These are phyloP conservation scores for Apamea sordens DNA, from an alignment of 2,888 invertebrate species.

Conservation along the genomic window DNA sequence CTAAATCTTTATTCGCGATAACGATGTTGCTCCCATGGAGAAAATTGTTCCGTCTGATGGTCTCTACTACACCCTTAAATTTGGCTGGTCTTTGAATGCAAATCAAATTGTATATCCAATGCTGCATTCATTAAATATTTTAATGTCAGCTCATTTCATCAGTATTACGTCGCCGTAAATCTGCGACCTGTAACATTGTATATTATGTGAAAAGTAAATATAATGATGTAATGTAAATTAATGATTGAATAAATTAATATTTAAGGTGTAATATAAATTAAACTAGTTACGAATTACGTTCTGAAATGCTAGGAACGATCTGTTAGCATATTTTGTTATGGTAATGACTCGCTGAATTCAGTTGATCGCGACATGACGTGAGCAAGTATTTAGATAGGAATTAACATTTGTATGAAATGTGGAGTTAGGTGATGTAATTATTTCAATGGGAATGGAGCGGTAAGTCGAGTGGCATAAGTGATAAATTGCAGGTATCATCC, in stretches of 20 bases:
- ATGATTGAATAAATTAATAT: conserved; percentile 22
- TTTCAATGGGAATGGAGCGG: conserved; percentile 9
- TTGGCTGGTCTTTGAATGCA: no score
- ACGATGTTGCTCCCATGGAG: no score
- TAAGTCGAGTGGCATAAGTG: conserved; percentile 9
- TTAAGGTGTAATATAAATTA: conserved; percentile 51
- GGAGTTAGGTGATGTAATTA: conserved; percentile 33
- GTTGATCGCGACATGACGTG: conserved; percentile 32
- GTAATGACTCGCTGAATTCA: conserved; percentile 43
- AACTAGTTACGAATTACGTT: conserved; percentile 44
- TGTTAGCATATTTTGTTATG: conserved; percentile 53
- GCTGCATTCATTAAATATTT: conserved; percentile 18
- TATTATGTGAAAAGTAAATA: conserved; percentile 50
- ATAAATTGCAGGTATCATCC: neutral
- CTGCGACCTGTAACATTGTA: conserved; percentile 34
- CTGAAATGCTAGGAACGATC: conserved; percentile 59
- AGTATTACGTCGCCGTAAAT: conserved; percentile 11
- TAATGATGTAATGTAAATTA: conserved; percentile 37
- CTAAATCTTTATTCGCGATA: no score
- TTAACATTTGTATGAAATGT: conserved; percentile 53
- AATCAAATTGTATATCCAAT: neutral
- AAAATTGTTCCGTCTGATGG: no score
- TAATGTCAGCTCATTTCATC: conserved; percentile 24
- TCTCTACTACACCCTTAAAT: no score
- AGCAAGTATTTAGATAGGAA: conserved; percentile 46